Percentiles rank a stretch among this genome's conserved stretches.
Conservation (phyloP, 2,797 vertebrate genomes). For the Rachycentron canadum region DNA sequence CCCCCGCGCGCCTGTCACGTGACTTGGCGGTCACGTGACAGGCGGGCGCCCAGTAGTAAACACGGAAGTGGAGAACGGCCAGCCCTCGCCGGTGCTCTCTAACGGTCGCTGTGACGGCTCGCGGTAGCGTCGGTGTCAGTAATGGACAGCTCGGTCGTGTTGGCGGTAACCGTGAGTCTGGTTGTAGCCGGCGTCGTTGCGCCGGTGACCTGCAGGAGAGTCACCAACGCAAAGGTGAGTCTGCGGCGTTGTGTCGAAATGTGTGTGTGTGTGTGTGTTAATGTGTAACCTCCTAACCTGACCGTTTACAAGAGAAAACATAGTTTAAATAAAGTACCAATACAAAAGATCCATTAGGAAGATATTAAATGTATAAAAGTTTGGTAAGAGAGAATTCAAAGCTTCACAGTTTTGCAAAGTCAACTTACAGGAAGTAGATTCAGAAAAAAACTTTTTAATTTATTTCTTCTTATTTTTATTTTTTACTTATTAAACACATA, state of each 20-base stretch:
- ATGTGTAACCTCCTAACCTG: too few relatives aligned
- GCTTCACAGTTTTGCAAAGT: too few relatives aligned
- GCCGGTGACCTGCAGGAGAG: conserved; percentile 7
- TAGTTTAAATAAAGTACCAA: too few relatives aligned
- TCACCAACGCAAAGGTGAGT: conserved; percentile 36
- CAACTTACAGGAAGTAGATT: too few relatives aligned
- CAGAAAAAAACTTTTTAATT: too few relatives aligned
- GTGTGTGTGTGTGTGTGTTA: too few relatives aligned
- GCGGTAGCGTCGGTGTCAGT: fast-evolving
- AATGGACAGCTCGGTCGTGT: conserved; percentile 5
- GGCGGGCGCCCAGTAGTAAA: neutral
- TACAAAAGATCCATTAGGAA: too few relatives aligned
- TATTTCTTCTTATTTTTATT: too few relatives aligned
- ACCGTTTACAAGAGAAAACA: neutral
- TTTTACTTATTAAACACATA: too few relatives aligned
- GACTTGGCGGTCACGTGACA: conserved; percentile 8
- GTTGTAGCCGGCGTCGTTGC: neutral
- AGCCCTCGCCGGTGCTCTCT: neutral
- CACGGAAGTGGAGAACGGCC: conserved; percentile 35
- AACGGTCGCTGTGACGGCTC: neutral
- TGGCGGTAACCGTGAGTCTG: neutral
- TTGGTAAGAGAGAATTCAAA: too few relatives aligned
- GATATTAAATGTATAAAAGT: too few relatives aligned
- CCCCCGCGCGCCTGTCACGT: neutral
- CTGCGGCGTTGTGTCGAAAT: too few relatives aligned